Evolutionary conservation across 35 echinoderm and acorn worm species (phyloP).

Genomic region (Acanthaster planci): DNA sequence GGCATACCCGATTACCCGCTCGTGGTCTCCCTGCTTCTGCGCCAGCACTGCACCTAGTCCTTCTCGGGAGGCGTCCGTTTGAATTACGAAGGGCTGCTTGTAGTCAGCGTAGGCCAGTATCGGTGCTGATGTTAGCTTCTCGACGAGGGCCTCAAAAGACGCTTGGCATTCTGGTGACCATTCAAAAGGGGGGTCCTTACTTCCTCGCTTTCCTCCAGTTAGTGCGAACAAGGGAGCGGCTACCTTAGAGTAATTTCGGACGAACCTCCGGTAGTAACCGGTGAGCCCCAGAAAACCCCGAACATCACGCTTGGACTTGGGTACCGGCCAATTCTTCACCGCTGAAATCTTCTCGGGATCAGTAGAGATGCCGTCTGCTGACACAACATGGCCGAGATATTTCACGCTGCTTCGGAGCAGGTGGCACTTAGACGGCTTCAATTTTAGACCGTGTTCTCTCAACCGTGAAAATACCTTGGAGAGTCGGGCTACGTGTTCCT

Average conservation of each 20-base stretch:
- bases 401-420: too few species aligned
- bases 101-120: constrained; percentile 30
- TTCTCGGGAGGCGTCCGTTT: constrained; percentile 14
- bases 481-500: not conserved
- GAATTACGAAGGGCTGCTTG: constrained; percentile 10
- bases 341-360: constrained; percentile 42
- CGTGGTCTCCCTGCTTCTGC: constrained; percentile 14
- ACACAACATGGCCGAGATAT: too few species aligned
- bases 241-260: too few species aligned
- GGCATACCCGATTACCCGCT: constrained; percentile 41
- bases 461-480: constrained; percentile 7
- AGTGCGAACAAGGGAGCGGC: too few species aligned
- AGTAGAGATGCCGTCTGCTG: constrained; percentile 6
- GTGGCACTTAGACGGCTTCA: constrained; percentile 28
- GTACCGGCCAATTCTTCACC: constrained; percentile 46
- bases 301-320: constrained; percentile 31
- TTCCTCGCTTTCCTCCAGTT: too few species aligned
- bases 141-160: not conserved
- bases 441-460: constrained; percentile 33
- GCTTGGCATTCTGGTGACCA: not conserved
- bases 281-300: constrained; percentile 43
- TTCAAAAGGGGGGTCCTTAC: too few species aligned
- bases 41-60: constrained; percentile 33
- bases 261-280: too few species aligned
- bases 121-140: not conserved